Base-by-base conservation (phyloP, 1,140 invertebrate species). In the Diachasma alloeum region DNA sequence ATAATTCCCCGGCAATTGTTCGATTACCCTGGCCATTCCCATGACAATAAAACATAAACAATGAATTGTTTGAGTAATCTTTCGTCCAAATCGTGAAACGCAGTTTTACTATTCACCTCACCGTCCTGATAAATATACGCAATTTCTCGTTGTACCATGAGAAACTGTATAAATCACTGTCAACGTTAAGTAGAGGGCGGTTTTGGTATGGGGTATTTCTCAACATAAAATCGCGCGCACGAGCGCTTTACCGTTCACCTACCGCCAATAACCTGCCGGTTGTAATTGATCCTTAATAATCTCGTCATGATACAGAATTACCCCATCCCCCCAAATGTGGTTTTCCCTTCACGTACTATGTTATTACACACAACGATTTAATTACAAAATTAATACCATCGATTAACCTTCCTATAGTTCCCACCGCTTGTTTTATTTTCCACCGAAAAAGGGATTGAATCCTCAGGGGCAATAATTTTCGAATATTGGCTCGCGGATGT, bases 211-310 rank as follows among this genome's bases (percentile, higher is more conserved):
- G 13, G 17, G 15, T 26, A 39, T 70, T 75, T 42, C 46, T 44
- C 17, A 26, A 36, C 24, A 26, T 15, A 48, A 67, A 76, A 71
- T 44, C 68, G 46, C 69, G 63, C n/a, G 8, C 13, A 42, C 74
- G 44, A 17, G 74, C 22, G 48, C 72, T 76, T 71, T 66, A 66
- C 63, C 66, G 24, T 17, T 15, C 48, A 44, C 24, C 69, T 42
- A 39, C 76, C 78, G 72, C 73, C 80, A 85, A 86, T 86, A 86
- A 87, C 85, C 83, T 74, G 74, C 74, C 31, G 26, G 42, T 36
- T 76, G 81, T 88, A 87, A 89, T 88, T 86, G 84, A 80, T 77
- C 85, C 83, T 88, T 88, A 88, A 89, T 88, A 89, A 88, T 87
- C 87, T 88, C 86, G 86, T 89, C 87, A 88, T 87, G 85, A 86